These are phyloP conservation scores for Cirrhinus molitorella DNA, from an alignment of 2,797 vertebrate species.

Conservation along the genomic window DNA sequence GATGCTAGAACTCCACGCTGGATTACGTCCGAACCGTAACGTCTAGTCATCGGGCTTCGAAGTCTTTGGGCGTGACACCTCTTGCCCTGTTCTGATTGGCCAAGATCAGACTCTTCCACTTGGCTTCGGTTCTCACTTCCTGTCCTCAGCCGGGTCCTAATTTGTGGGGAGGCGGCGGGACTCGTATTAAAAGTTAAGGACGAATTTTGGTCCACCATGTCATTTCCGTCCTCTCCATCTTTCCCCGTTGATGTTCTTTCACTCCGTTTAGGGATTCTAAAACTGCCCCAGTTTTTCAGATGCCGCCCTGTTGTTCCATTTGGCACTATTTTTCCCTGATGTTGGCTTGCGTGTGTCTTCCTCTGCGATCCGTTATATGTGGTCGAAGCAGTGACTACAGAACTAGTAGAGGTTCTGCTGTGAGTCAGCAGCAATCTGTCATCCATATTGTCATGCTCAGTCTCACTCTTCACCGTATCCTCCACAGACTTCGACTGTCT, in stretches of 20 bases:
- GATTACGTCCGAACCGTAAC: constrained; percentile 89
- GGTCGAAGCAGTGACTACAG: constrained; percentile 68
- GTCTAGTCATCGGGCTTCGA: constrained; percentile 81
- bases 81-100: constrained; percentile 82
- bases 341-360: constrained; percentile 73
- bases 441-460: constrained; percentile 18
- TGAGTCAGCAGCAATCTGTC: constrained; percentile 70
- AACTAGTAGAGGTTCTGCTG: constrained; percentile 70
- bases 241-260: constrained; percentile 78
- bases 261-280: constrained; percentile 93
- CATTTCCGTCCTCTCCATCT: constrained; percentile 58
- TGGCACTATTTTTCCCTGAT: constrained; percentile 76
- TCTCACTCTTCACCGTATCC: constrained; percentile 81
- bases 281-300: constrained; percentile 93
- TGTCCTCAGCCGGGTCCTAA: constrained; percentile 79
- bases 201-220: constrained; percentile 64
- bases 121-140: constrained; percentile 85
- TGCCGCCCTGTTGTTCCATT: constrained; percentile 77
- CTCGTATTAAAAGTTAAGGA: constrained; percentile 57
- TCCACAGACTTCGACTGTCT: constrained; percentile 79
- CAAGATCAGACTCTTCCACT: constrained; percentile 79
- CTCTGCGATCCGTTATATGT: constrained; percentile 81
- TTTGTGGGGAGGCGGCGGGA: constrained; percentile 68
- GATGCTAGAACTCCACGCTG: constrained; percentile 93
- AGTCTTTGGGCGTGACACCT: constrained; percentile 82